phyloP scores from a whole-genome alignment of 2,113 vertebrate genomes.

The Sialia sialis region DNA sequence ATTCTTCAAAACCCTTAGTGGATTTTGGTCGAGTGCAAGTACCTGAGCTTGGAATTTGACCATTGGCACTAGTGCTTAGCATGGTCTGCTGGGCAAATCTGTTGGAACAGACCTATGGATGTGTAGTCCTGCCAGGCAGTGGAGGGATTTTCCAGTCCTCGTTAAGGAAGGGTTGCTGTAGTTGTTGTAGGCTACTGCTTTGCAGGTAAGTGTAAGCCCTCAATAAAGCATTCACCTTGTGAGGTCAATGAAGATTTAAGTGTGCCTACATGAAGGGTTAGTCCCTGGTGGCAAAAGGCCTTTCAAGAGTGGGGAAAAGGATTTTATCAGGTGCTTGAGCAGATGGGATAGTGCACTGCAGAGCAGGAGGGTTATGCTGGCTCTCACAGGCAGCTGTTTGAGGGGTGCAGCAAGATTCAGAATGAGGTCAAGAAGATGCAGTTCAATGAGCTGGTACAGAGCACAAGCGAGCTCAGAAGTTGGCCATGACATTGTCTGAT shows the following conservation, averaged over 20 bases:
- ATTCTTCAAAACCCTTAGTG: not conserved
- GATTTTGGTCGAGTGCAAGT: not conserved
- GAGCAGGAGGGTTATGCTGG: not conserved
- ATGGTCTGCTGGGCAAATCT: conserved; percentile 19
- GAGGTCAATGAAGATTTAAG: not conserved
- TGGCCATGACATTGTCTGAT: not conserved
- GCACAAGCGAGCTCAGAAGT: fast-evolving
- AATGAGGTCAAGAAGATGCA: not conserved
- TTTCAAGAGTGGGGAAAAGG: not conserved
- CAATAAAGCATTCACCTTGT: not conserved
- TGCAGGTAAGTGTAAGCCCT: not conserved
- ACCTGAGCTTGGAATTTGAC: conserved; percentile 14
- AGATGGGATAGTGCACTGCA: fast-evolving
- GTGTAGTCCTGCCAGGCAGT: not conserved
- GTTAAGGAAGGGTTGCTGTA: not conserved
- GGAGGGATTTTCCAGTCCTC: conserved; percentile 47
- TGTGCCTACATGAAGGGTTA: fast-evolving
- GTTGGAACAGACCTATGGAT: not conserved
- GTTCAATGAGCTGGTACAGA: not conserved
- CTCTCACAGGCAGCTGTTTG: not conserved
- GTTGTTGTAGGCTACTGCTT: not conserved
- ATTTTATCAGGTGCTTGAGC: not conserved
- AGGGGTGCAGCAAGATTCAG: not conserved
- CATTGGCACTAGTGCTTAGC: not conserved
- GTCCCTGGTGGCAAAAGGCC: not conserved